phyloP scores from a whole-genome alignment of 2,888 invertebrate species.

The Metacarcinus magister region DNA sequence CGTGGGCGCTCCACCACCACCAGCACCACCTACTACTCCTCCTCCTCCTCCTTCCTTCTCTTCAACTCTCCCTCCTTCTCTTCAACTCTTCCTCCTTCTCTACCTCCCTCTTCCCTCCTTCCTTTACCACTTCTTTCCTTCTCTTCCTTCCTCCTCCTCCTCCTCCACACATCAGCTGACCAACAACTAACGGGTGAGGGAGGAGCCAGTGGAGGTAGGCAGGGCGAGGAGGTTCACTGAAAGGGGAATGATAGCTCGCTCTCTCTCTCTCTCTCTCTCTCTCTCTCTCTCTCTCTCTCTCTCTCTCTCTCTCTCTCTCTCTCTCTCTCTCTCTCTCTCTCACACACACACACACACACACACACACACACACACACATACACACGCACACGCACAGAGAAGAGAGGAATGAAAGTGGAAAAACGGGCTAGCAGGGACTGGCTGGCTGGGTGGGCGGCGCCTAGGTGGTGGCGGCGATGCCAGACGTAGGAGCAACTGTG shows the following conservation, averaged over 20 bases:
- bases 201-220: neutral
- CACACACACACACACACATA: slow-evolving; percentile 11
- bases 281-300: too few species aligned
- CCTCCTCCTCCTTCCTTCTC: too few species aligned
- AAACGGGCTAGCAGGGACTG: neutral
- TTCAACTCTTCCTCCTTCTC: too few species aligned
- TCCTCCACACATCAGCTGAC: neutral
- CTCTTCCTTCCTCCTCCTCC: neutral
- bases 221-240: neutral
- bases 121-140: too few species aligned
- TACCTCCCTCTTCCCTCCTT: too few species aligned
- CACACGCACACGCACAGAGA: slow-evolving; percentile 7
- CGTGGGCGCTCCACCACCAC: too few species aligned
- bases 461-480: neutral
- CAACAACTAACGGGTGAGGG: neutral
- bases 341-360: neutral
- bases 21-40: too few species aligned
- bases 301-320: too few species aligned
- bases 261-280: too few species aligned
- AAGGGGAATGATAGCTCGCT: neutral
- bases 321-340: neutral
- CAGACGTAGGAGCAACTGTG: neutral
- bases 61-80: too few species aligned
- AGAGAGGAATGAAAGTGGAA: slow-evolving; percentile 9
- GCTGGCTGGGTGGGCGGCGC: neutral